Percentiles rank a stretch among this genome's conserved stretches.
Evolutionary conservation across 2,888 invertebrate genomes (phyloP).

Genomic region (Agriopis leucophaearia): DNA sequence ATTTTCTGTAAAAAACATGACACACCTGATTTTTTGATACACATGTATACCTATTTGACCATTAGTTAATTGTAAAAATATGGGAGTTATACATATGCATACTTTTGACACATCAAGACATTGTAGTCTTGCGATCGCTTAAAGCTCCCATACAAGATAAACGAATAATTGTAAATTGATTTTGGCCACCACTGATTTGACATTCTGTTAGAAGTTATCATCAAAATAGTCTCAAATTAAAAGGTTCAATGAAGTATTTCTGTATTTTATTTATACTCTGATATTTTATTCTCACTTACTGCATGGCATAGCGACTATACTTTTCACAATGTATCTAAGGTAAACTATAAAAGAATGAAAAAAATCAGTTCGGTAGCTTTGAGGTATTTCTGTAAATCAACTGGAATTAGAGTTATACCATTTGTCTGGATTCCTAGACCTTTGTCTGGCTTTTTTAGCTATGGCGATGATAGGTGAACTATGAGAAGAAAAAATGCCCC

Average conservation of each 20-base stretch:
- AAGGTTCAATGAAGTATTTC: constrained; percentile 68
- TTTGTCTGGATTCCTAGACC: no score
- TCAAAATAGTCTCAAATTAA: constrained; percentile 80
- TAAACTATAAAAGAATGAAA: no score
- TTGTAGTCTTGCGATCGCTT: not conserved
- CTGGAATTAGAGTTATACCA: no score
- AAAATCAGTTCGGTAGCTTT: no score
- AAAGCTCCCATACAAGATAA: constrained; percentile 1
- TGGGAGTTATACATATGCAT: constrained; percentile 20
- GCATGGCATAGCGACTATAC: no score
- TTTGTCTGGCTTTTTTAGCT: no score
- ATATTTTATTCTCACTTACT: not conserved
- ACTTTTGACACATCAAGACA: constrained; percentile 1
- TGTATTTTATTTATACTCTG: constrained; percentile 57
- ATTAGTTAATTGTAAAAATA: constrained; percentile 7
- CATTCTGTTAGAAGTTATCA: constrained; percentile 59
- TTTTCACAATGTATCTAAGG: no score
- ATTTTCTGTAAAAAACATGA: constrained; percentile 5
- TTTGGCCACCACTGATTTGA: constrained; percentile 52
- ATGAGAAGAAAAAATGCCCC: no score
- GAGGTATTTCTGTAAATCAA: no score
- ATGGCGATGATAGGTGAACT: no score
- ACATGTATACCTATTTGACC: constrained; percentile 5
- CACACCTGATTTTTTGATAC: not conserved
- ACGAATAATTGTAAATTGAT: constrained; percentile 46